Evolutionary conservation across 2,113 vertebrate genomes (phyloP).

Genomic region (Platycercus adscitus): DNA sequence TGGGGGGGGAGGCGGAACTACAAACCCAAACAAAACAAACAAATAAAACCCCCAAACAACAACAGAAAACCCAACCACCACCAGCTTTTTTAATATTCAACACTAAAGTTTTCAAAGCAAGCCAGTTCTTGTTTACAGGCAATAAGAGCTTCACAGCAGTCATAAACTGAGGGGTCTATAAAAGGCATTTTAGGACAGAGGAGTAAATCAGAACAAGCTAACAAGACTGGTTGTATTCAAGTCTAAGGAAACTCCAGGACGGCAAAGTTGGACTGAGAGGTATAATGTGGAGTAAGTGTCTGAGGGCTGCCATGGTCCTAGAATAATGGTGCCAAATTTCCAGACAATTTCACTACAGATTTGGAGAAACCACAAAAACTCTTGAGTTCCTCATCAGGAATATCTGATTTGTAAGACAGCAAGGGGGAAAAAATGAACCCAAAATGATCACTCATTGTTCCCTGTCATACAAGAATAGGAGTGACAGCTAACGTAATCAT

Average conservation of each 20-base stretch:
- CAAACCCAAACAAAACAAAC: neutral
- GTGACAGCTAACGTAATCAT: neutral
- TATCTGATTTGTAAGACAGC: neutral
- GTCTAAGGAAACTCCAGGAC: neutral
- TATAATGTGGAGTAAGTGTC: neutral
- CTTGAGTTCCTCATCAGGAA: neutral
- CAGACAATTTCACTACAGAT: neutral
- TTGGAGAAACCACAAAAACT: neutral
- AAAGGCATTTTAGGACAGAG: neutral
- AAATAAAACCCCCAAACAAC: neutral
- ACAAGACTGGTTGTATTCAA: neutral
- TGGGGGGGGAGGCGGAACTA: neutral
- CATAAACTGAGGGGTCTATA: neutral
- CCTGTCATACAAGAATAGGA: neutral
- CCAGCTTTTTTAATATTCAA: neutral
- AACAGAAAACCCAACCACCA: neutral
- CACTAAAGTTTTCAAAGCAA: neutral
- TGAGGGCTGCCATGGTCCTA: neutral
- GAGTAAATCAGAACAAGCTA: neutral
- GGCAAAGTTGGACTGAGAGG: neutral
- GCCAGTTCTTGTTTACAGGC: neutral
- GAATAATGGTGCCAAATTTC: neutral
- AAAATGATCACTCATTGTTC: neutral
- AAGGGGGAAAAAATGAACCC: neutral
- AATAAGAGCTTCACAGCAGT: neutral